Base-by-base conservation (phyloP, 2,113 vertebrate species). In the Notiomystis cincta region DNA sequence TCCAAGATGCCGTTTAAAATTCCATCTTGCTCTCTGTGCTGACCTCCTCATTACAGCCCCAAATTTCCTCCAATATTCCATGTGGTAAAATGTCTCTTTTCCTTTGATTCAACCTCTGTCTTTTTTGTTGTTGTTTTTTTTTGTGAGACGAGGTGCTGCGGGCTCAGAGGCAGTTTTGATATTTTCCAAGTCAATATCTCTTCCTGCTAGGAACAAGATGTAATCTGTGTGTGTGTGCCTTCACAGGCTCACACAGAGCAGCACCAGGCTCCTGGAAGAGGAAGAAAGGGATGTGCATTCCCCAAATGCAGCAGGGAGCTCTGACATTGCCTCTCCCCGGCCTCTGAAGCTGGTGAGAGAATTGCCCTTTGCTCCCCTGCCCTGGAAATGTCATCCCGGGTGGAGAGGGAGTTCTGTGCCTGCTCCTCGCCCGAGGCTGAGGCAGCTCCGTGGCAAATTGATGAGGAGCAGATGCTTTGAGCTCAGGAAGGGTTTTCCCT, bases 401-500 rank as follows among this genome's bases (percentile, higher is more conserved):
- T 5, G 35, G 50, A 81, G 82, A 93, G 87, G 91, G 91, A 95
- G 60, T 25, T 95, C 19, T n/a, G 69, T 97, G 95, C 82, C 92
- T 93, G 93, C 86, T 97, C 93, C 88, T 96, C 1, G 56, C 91
- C 71, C 5, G 3, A 90, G 96, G 95, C 91, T 82, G 88, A 92
- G 95, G 93, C 94, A 96, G 73, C 81, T 95, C 93, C 4, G 33
- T 48, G 57, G 96, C 64, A 95, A 95, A 96, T 70, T 93, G 96
- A 95, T 97, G 82, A 95, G 93, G 96, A 96, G 86, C 96, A 95
- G 94, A 94, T 91, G 95, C 95, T 97, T 97, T 95, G 89, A 96
- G 96, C 82, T 94, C 87, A 38, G 94, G 92, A 96, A 95, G 91
- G 86, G 86, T 96, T 98, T 92, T 92, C 87, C 75, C 93, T 73